A percentile compares a stretch with the other conserved stretches of the same genome.
phyloP scores from a whole-genome alignment of 2,797 vertebrate genomes.

The Coreius guichenoti region DNA sequence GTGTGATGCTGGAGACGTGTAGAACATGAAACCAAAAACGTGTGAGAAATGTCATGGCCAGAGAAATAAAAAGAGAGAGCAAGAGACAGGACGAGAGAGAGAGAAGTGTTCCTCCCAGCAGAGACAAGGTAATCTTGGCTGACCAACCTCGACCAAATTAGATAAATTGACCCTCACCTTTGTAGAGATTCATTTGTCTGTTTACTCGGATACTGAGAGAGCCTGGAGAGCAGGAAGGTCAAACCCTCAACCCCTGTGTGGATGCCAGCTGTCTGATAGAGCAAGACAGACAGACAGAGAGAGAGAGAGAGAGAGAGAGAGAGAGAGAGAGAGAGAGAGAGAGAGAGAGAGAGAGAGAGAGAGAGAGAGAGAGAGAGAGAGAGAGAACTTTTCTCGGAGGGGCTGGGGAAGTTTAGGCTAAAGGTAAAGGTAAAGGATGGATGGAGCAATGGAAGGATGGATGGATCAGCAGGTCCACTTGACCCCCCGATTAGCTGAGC shows the following conservation, averaged over 20 bases:
- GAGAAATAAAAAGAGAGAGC: neutral
- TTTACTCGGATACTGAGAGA: conserved; percentile 68
- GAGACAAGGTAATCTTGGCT: conserved; percentile 45
- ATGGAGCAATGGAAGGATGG: conserved; percentile 48
- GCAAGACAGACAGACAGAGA: conserved; percentile 59
- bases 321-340: conserved; percentile 61
- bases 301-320: conserved; percentile 15
- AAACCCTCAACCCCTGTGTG: conserved; percentile 75
- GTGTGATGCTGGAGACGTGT: neutral
- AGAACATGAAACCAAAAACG: neutral
- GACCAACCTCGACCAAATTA: conserved; percentile 57
- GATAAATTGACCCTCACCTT: conserved; percentile 62
- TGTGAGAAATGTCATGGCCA: neutral
- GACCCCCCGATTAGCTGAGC: conserved; percentile 81
- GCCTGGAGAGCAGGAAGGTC: conserved; percentile 79
- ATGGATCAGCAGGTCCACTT: conserved; percentile 73
- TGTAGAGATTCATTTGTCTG: conserved; percentile 66
- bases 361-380: conserved; percentile 60
- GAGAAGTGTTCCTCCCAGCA: conserved; percentile 30
- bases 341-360: conserved; percentile 44
- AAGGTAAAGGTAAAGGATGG: conserved; percentile 54
- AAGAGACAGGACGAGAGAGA: neutral
- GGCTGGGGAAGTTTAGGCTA: conserved; percentile 40
- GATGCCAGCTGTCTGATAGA: conserved; percentile 75
- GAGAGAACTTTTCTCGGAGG: conserved; percentile 37